Percentiles rank a stretch among this genome's conserved stretches.
These are phyloP conservation scores for Eucidaris tribuloides DNA, from an alignment of 35 echinoderm and acorn worm genomes.

Conservation along the genomic window DNA sequence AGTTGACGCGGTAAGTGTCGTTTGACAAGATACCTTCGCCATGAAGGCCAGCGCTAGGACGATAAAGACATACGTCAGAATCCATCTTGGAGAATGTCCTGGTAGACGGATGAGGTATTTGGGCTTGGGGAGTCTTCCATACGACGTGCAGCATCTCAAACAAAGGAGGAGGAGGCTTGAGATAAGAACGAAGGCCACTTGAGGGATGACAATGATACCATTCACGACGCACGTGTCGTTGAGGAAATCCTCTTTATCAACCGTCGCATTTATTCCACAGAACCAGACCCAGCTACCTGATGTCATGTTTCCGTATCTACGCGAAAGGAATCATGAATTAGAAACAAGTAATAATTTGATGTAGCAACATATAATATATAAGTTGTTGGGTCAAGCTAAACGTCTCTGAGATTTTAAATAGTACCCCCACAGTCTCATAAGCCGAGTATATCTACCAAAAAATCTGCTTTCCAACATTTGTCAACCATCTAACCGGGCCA, in stretches of 20 bases:
- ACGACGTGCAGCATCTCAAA: constrained; percentile 23
- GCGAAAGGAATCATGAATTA: no score
- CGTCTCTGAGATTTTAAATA: no score
- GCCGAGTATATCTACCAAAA: no score
- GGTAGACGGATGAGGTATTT: constrained; percentile 54
- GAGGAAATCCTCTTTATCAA: constrained; percentile 38
- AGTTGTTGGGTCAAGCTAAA: no score
- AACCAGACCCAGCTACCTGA: not conserved
- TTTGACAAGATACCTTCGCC: constrained; percentile 68
- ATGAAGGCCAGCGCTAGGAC: constrained; percentile 38
- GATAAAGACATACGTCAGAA: constrained; percentile 25
- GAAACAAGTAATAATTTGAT: no score
- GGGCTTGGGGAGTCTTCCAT: not conserved
- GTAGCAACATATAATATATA: no score
- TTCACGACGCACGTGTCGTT: constrained; percentile 46
- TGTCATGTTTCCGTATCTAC: constrained; percentile 4
- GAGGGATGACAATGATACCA: constrained; percentile 14
- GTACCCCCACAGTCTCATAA: no score
- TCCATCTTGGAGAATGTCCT: constrained; percentile 46
- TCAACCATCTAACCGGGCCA: no score
- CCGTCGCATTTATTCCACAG: constrained; percentile 16
- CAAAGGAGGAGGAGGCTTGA: constrained; percentile 6
- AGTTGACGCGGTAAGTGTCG: not conserved
- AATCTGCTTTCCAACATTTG: no score
- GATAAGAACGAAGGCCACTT: constrained; percentile 13